These are phyloP conservation scores for Cygnus atratus DNA, from an alignment of 2,113 vertebrate genomes.

Conservation along the genomic window DNA sequence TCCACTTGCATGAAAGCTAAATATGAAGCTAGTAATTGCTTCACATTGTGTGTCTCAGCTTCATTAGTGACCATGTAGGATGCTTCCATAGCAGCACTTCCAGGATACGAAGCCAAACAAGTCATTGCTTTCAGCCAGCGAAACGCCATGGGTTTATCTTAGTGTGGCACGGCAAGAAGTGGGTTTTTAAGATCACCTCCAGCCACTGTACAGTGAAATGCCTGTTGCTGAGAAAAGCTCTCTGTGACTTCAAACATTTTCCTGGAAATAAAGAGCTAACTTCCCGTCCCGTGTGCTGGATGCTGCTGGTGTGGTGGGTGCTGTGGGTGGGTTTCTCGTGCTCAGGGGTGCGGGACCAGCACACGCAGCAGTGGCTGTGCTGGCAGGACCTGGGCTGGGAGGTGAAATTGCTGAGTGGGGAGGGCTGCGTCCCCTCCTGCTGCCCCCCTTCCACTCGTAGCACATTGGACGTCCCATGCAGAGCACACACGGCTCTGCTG, in stretches of 20 bases:
- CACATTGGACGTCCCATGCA: fast-evolving
- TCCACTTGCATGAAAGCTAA: not conserved
- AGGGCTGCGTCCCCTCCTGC: not conserved
- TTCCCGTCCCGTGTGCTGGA: not conserved
- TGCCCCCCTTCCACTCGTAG: fast-evolving
- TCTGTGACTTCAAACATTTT: not conserved
- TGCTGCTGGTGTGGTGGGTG: not conserved
- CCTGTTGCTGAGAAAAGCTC: not conserved
- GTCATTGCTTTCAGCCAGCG: fast-evolving
- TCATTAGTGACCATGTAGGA: not conserved
- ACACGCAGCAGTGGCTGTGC: not conserved
- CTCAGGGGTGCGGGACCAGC: not conserved
- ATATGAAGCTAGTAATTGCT: not conserved
- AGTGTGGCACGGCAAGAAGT: not conserved
- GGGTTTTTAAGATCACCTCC: not conserved
- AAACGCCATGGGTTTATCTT: not conserved
- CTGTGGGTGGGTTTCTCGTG: not conserved
- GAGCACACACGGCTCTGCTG: not conserved
- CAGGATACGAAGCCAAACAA: not conserved
- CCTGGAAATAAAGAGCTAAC: not conserved
- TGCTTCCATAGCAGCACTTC: not conserved
- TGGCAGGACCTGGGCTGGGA: not conserved
- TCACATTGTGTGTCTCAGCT: not conserved
- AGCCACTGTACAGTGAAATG: not conserved
- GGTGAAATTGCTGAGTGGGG: not conserved